Percentiles rank a stretch among this genome's conserved stretches.
These are phyloP conservation scores for Meiosimyza platycephala DNA, from an alignment of 2,888 invertebrate species.

Conservation along the genomic window DNA sequence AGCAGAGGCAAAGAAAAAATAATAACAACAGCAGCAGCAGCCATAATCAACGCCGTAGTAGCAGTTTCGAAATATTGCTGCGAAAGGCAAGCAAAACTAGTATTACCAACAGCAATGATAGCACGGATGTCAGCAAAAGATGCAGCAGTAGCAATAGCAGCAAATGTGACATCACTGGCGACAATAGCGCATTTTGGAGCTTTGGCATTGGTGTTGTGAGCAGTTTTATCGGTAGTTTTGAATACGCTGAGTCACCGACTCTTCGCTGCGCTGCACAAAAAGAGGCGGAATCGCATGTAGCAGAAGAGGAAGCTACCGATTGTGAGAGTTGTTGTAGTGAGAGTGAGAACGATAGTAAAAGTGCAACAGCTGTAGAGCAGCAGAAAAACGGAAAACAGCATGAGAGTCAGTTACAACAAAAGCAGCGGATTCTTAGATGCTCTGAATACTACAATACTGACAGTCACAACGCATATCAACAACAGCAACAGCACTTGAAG, in stretches of 20 bases:
- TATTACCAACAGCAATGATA: constrained; percentile 53
- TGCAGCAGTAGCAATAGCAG: constrained; percentile 61
- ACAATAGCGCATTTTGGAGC: constrained; percentile 62
- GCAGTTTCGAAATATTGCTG: constrained; percentile 15
- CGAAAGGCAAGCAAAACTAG: constrained; percentile 43
- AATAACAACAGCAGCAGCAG: not conserved
- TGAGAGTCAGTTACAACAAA: too few species aligned
- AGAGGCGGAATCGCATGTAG: not conserved
- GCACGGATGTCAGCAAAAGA: constrained; percentile 52
- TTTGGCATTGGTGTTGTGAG: constrained; percentile 59
- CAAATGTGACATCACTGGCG: constrained; percentile 63
- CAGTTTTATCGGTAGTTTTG: constrained; percentile 57
- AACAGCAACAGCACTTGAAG: too few species aligned
- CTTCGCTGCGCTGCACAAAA: constrained; percentile 13
- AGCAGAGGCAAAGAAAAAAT: not conserved
- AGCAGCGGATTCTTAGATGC: too few species aligned
- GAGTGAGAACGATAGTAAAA: constrained; percentile 43
- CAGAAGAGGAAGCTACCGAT: constrained; percentile 45
- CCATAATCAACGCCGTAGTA: not conserved
- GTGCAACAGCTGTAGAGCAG: too few species aligned
- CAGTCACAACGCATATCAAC: too few species aligned
- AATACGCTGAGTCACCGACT: constrained; percentile 44
- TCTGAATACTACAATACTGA: too few species aligned
- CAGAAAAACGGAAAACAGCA: too few species aligned
- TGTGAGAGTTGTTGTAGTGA: constrained; percentile 52